These are phyloP conservation scores for Lasioglossum albipes DNA, from an alignment of 1,140 invertebrate species.

Conservation along the genomic window DNA sequence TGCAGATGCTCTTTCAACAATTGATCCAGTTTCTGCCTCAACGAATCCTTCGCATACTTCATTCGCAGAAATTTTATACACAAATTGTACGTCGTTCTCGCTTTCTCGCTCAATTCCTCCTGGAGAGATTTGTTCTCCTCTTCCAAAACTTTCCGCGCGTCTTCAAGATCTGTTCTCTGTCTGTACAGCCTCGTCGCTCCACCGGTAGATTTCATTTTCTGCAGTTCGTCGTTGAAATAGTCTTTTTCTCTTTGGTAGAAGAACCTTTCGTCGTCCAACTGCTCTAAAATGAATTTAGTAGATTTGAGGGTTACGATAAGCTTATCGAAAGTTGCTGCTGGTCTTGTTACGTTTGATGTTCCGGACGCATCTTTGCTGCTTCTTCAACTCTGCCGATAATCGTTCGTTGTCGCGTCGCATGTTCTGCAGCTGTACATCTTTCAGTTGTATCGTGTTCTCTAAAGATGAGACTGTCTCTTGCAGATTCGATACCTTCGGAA, in stretches of 20 bases:
- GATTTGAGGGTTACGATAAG: slow-evolving; percentile 22
- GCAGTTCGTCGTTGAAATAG: slow-evolving; percentile 59
- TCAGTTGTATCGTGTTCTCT: slow-evolving; percentile 53
- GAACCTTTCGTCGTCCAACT: slow-evolving; percentile 67
- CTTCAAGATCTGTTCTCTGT: slow-evolving; percentile 46
- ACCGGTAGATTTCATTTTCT: slow-evolving; percentile 38
- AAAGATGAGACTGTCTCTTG: slow-evolving; percentile 50
- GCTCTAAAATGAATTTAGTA: slow-evolving; percentile 65
- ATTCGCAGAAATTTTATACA: slow-evolving; percentile 67
- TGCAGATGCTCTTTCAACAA: slow-evolving; percentile 62
- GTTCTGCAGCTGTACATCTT: slow-evolving; percentile 58
- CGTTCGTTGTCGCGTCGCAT: slow-evolving; percentile 59
- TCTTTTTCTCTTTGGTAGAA: slow-evolving; percentile 67
- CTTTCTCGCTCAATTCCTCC: slow-evolving; percentile 58
- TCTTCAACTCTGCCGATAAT: slow-evolving; percentile 63
- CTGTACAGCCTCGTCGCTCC: slow-evolving; percentile 48
- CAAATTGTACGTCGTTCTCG: slow-evolving; percentile 61
- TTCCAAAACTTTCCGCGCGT: slow-evolving; percentile 48
- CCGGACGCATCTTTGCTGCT: slow-evolving; percentile 62
- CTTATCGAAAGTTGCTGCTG: slow-evolving; percentile 18
- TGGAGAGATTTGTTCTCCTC: slow-evolving; percentile 58
- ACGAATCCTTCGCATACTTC: slow-evolving; percentile 62
- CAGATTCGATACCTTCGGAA: slow-evolving; percentile 52
- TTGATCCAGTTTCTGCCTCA: slow-evolving; percentile 62
- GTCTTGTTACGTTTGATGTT: slow-evolving; percentile 67